Percentiles rank a stretch among this genome's conserved stretches.
phyloP scores from a whole-genome alignment of 2,888 invertebrate species.

The Metallyticus violacea region DNA sequence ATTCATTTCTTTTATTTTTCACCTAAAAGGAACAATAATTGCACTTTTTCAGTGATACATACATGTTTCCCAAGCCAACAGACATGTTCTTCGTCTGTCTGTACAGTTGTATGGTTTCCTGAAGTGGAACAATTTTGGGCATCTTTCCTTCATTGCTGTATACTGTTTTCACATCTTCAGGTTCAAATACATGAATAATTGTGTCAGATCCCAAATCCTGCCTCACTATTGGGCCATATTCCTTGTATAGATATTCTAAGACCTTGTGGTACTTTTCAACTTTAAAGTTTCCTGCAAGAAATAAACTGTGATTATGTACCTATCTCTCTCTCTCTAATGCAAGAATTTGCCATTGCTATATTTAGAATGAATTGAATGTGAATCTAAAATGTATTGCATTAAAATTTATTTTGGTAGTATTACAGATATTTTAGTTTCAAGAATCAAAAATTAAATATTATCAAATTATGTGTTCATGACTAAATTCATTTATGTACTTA shows the following conservation, averaged over 20 bases:
- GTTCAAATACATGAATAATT: slow-evolving; percentile 52
- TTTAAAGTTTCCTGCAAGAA: slow-evolving; percentile 38
- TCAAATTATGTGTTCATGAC: too few species aligned
- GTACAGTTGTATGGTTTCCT: slow-evolving; percentile 51
- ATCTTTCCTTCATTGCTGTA: slow-evolving; percentile 50
- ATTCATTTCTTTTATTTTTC: background rate
- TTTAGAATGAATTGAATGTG: too few species aligned
- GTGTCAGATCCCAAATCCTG: slow-evolving; percentile 47
- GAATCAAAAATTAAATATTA: too few species aligned
- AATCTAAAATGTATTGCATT: too few species aligned
- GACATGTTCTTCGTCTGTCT: slow-evolving; percentile 48
- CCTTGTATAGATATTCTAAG: slow-evolving; percentile 43
- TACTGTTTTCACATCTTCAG: slow-evolving; percentile 49
- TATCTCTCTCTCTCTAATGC: too few species aligned
- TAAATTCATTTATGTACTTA: too few species aligned
- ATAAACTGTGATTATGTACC: background rate
- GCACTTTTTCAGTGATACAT: slow-evolving; percentile 37
- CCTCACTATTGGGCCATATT: slow-evolving; percentile 51
- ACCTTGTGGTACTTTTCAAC: slow-evolving; percentile 45
- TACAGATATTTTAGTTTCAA: too few species aligned
- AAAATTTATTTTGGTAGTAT: too few species aligned
- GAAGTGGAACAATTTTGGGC: slow-evolving; percentile 51
- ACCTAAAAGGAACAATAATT: background rate
- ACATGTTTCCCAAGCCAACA: slow-evolving; percentile 54
- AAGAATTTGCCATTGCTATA: too few species aligned